phyloP scores from a whole-genome alignment of 2,888 invertebrate genomes.

The Sarcophaga caerulescens region DNA sequence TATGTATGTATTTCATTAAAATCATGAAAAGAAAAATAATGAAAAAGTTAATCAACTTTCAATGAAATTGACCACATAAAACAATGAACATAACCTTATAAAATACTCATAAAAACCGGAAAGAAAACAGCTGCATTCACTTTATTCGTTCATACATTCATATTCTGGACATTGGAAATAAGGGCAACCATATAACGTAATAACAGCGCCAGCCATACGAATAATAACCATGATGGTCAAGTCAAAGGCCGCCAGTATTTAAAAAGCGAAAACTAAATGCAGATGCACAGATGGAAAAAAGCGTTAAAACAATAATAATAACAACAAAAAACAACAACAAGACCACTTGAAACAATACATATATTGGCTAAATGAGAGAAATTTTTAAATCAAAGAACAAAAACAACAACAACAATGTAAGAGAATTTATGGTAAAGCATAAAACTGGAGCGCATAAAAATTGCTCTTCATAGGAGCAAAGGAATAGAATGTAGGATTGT shows the following conservation, averaged over 20 bases:
- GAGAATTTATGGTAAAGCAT: too few species aligned
- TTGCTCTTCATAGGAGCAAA: too few species aligned
- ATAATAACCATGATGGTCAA: constrained; percentile 58
- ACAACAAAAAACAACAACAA: constrained; percentile 39
- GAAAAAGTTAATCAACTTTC: constrained; percentile 29
- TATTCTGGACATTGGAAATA: constrained; percentile 32
- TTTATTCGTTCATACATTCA: not conserved
- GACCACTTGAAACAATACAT: constrained; percentile 33
- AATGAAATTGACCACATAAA: constrained; percentile 22
- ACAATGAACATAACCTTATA: constrained; percentile 3
- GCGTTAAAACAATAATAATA: constrained; percentile 20
- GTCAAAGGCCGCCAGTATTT: constrained; percentile 49
- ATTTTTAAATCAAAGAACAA: not conserved
- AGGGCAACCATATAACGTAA: constrained; percentile 31
- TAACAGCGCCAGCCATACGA: constrained; percentile 11
- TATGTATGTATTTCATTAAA: too few species aligned
- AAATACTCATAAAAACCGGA: constrained; percentile 51
- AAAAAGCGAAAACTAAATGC: constrained; percentile 22
- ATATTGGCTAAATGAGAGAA: not conserved
- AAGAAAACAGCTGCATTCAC: constrained; percentile 56
- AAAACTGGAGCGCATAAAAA: too few species aligned
- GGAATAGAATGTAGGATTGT: too few species aligned
- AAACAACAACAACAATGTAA: not conserved
- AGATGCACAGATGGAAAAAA: constrained; percentile 30
- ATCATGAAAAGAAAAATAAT: too few species aligned